A percentile compares a stretch with the other conserved stretches of the same genome.
These are phyloP conservation scores for Cercopithecus petaurista DNA, from an alignment of 2,797 vertebrate genomes.

Conservation along the genomic window DNA sequence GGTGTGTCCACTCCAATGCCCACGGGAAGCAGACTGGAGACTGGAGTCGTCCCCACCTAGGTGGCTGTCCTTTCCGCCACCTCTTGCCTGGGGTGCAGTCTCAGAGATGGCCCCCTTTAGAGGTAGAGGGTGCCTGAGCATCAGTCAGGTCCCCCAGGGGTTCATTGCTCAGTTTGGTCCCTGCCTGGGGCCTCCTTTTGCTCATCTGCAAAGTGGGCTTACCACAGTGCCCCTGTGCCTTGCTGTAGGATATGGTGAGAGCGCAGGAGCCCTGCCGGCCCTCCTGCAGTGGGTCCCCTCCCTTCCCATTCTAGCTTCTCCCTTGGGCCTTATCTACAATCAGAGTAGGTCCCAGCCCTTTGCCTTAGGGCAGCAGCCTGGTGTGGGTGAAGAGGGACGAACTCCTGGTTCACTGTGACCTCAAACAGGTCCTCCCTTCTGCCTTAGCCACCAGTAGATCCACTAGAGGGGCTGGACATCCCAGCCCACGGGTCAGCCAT, in stretches of 20 bases:
- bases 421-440: not conserved
- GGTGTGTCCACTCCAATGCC: rapidly evolving
- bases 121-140: not conserved
- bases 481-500: rapidly evolving
- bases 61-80: not conserved
- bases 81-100: not conserved
- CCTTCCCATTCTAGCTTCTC: not conserved
- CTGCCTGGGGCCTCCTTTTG: no score
- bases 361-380: not conserved
- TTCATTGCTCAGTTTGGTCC: rapidly evolving
- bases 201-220: not conserved
- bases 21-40: not conserved
- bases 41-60: rapidly evolving
- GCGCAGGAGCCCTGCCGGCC: rapidly evolving
- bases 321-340: not conserved
- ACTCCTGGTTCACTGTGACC: not conserved
- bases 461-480: not conserved
- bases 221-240: rapidly evolving
- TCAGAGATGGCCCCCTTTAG: no score
- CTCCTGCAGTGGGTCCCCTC: rapidly evolving
- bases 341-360: rapidly evolving
- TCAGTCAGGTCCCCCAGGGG: not conserved
- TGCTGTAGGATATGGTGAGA: rapidly evolving
- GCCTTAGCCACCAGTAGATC: not conserved
- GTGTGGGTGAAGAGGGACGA: rapidly evolving